Conservation (phyloP, 2,113 vertebrate species). For the Esox niger region DNA sequence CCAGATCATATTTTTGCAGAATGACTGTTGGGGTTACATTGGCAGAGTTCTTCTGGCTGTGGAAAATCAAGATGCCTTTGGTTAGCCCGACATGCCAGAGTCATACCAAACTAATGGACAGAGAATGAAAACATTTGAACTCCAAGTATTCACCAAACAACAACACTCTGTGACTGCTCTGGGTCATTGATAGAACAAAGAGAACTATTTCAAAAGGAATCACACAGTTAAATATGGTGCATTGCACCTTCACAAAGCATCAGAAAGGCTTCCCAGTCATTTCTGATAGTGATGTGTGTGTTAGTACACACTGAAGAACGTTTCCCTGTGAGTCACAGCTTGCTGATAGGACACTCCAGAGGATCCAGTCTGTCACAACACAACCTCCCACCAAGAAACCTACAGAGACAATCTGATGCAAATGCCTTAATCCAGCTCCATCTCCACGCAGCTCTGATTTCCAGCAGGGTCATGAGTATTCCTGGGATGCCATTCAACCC, state of each 20-base stretch:
- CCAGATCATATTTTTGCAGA: conserved; percentile 54
- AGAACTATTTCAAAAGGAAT: neutral
- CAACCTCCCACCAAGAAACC: conserved; percentile 23
- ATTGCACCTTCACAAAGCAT: neutral
- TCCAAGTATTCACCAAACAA: too few species aligned
- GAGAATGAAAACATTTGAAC: too few species aligned
- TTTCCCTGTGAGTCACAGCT: conserved; percentile 5
- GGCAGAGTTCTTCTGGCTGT: conserved; percentile 39
- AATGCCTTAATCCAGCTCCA: conserved; percentile 21
- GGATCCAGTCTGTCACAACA: conserved; percentile 4
- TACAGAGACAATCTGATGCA: conserved; percentile 34
- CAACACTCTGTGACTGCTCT: too few species aligned
- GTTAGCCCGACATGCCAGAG: conserved; percentile 30
- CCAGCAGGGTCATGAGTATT: conserved; percentile 33
- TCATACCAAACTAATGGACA: too few species aligned
- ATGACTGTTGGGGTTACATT: conserved; percentile 53
- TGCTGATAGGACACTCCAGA: conserved; percentile 2
- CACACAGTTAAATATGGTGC: conserved; percentile 14
- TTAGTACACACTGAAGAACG: conserved; percentile 5
- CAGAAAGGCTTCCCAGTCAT: too few species aligned
- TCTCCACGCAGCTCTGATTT: conserved; percentile 40
- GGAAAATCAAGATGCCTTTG: conserved; percentile 54
- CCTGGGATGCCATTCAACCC: conserved; percentile 38
- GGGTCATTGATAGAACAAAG: conserved; percentile 19
- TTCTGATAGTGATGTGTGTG: conserved; percentile 14